These are phyloP conservation scores for Archips crataeganus DNA, from an alignment of 2,888 invertebrate species.

Conservation along the genomic window DNA sequence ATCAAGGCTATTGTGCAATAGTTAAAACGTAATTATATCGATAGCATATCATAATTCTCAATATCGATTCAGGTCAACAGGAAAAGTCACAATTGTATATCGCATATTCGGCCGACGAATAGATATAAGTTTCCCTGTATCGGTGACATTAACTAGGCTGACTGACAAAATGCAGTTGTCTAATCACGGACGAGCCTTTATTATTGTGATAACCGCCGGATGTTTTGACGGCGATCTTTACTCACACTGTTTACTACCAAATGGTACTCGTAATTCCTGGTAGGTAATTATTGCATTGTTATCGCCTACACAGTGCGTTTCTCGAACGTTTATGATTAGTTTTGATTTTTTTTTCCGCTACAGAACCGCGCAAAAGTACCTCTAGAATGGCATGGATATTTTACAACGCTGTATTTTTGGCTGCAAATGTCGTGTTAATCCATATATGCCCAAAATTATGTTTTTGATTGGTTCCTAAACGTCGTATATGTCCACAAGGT, in stretches of 20 bases:
- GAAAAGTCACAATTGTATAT: constrained; percentile 22
- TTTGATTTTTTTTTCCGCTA: not conserved
- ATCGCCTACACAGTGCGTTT: constrained; percentile 2
- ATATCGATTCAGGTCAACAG: constrained; percentile 38
- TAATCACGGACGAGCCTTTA: constrained; percentile 1
- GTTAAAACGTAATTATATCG: not conserved
- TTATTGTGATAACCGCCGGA: constrained; percentile 24
- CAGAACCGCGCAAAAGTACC: no score
- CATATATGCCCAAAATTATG: no score
- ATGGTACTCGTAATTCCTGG: constrained; percentile 2
- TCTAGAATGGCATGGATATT: no score
- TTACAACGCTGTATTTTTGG: no score
- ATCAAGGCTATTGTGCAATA: not conserved
- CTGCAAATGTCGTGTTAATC: no score
- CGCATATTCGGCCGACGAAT: not conserved
- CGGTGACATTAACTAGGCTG: not conserved
- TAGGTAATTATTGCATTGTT: constrained; percentile 13
- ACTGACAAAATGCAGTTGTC: constrained; percentile 11
- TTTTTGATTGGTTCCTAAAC: no score
- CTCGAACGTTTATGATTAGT: not conserved
- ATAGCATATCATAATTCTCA: constrained; percentile 25
- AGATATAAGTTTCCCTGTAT: constrained; percentile 22
- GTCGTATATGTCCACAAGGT: no score
- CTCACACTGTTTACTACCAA: constrained; percentile 19
- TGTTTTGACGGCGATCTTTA: constrained; percentile 26